Conservation (phyloP, 2,797 vertebrate genomes). For the Cygnus olor region DNA sequence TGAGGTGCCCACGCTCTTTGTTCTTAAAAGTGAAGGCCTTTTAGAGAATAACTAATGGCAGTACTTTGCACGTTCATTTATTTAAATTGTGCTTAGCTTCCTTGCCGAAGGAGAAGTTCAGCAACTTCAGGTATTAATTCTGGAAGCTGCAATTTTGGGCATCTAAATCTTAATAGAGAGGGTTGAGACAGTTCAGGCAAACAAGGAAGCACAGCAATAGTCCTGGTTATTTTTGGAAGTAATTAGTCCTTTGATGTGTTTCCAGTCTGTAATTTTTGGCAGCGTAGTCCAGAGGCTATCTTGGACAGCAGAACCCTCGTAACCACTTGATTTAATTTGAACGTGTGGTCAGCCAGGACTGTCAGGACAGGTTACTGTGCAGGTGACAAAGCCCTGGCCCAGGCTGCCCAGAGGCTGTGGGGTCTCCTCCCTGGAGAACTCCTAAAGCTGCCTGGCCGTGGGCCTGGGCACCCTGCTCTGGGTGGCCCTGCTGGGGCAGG, state of each 20-base stretch:
- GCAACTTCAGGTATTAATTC: neutral
- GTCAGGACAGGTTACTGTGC: neutral
- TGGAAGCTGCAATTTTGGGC: constrained; percentile 37
- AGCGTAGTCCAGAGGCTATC: constrained; percentile 15
- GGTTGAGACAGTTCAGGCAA: neutral
- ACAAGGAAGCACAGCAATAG: rapidly evolving
- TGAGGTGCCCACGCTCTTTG: constrained; percentile 28
- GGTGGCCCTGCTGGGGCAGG: neutral
- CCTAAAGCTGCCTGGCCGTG: neutral
- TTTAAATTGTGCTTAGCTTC: constrained; percentile 6
- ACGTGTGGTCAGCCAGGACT: neutral
- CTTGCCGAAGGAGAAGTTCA: neutral
- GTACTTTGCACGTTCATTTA: constrained; percentile 26
- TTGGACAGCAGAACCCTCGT: neutral
- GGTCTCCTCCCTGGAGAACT: neutral
- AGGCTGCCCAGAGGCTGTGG: neutral
- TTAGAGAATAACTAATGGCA: neutral
- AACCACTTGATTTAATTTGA: constrained; percentile 33
- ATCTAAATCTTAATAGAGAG: neutral
- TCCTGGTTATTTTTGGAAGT: constrained; percentile 18
- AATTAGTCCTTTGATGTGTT: constrained; percentile 41
- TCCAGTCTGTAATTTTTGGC: neutral
- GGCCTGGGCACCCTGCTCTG: neutral
- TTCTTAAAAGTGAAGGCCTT: constrained; percentile 45
- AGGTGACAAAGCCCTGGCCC: neutral